A percentile compares a stretch with the other conserved stretches of the same genome.
Conservation (phyloP, 2,113 vertebrate genomes). For the Melanerpes aurifrons region DNA sequence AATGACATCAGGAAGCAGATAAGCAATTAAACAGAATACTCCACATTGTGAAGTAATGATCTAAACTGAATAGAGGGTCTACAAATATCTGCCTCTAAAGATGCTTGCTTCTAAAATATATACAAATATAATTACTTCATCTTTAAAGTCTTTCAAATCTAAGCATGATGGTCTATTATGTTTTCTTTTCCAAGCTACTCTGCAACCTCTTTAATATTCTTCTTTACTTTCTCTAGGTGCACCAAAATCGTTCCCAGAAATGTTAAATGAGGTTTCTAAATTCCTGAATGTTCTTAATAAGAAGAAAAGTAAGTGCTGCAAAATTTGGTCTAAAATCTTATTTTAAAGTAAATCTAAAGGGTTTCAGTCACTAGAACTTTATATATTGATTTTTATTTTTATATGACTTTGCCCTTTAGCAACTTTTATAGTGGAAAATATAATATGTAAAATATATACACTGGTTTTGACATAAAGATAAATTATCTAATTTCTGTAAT, state of each 20-base stretch:
- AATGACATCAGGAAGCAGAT: neutral
- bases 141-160: neutral
- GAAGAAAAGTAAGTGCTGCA: neutral
- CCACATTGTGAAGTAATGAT: neutral
- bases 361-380: neutral
- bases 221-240: neutral
- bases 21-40: neutral
- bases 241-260: neutral
- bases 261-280: neutral
- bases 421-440: conserved; percentile 38
- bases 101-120: neutral
- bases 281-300: neutral
- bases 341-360: neutral
- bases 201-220: neutral
- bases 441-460: conserved; percentile 43
- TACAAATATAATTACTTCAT: fast-evolving
- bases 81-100: neutral
- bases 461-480: conserved; percentile 57
- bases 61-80: neutral
- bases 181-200: neutral
- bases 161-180: neutral
- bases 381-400: conserved; percentile 24
- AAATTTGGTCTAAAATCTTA: neutral
- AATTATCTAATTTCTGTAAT: conserved; percentile 56
- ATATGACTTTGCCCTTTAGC: conserved; percentile 30